Percentiles rank a stretch among this genome's conserved stretches.
Conservation (phyloP, 2,113 vertebrate genomes). For the Silurus glanis region DNA sequence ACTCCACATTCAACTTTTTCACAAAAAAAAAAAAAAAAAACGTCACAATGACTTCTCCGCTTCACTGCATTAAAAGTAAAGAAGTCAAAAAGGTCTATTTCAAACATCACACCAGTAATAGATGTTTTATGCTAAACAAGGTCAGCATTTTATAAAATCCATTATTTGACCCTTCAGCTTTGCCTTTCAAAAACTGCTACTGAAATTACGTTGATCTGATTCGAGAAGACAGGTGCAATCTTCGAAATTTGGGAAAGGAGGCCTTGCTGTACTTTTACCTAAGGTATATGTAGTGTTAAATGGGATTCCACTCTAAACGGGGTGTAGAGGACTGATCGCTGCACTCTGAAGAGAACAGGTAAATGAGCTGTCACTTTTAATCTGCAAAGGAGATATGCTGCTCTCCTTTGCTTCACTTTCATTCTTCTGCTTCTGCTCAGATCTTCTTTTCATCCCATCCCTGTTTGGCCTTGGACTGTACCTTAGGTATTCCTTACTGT, state of each 20-base stretch:
- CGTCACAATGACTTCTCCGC: background rate
- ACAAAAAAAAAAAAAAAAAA: too few species aligned
- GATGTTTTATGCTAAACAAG: background rate
- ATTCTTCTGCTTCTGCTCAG: background rate
- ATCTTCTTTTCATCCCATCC: constrained; percentile 2
- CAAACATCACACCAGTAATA: background rate
- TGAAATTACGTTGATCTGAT: constrained; percentile 17
- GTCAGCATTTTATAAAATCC: background rate
- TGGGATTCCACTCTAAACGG: background rate
- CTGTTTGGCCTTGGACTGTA: constrained; percentile 25
- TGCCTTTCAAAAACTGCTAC: background rate
- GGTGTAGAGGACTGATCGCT: background rate
- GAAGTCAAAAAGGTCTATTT: background rate
- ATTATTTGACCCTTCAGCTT: background rate
- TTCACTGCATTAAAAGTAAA: background rate
- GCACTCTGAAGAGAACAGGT: constrained; percentile 41
- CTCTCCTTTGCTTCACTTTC: constrained; percentile 31
- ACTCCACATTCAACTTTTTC: background rate
- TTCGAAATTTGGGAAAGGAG: constrained; percentile 9
- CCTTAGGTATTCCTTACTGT: background rate
- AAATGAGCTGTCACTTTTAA: constrained; percentile 56
- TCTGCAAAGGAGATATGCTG: constrained; percentile 47
- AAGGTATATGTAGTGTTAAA: constrained; percentile 36
- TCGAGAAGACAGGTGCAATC: background rate
- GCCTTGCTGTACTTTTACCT: constrained; percentile 12